Evolutionary conservation across 2,888 invertebrate species (phyloP), one percentile per base, ranked within the genome.

Genomic region (Argyresthia albistria): DNA sequence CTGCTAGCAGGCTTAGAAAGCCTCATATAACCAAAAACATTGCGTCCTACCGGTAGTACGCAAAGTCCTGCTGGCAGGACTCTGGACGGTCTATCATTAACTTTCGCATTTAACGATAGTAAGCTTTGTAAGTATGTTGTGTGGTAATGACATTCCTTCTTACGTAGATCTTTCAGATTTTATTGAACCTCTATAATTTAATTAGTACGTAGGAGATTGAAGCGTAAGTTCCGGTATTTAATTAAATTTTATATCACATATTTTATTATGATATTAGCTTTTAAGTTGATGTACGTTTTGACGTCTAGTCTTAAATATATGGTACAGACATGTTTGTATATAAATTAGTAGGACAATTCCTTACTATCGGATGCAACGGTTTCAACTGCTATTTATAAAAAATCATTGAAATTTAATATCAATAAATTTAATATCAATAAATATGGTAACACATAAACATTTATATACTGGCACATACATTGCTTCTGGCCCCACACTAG

Each of bases 91-190:
- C n/a, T n/a, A n/a, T n/a, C n/a, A n/a, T 48, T 48, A 35, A 48
- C 37, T 48, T 48, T 48, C 48, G 48, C 48, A 14, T 10, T 36
- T 14, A 37, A 48, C 37, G 8, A 47, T 45, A 35, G 15, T 25
- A 25, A 25, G 48, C 37, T 48, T 48, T 48, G 48, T 48, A 25
- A 25, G 25, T 25, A 62, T 64, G 60, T 64, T 60, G 62, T 59
- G 59, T 57, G 60, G 57, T 57, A 59, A 62, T 61, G 57, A 71
- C 70, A 73, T 74, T 73, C 70, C 70, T 69, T 65, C 62, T 60
- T 48, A 36, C 48, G 36, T 37, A 14, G 37, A 48, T 14, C 14
- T 48, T 48, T 48, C 37, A 48, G 48, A 48, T 37, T 48, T 14
- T 48, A 48, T 15, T 36, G 12, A 48, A 48, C 36, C 10, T 36